Conservation (phyloP, 1,140 invertebrate species). For the Asbolus verrucosus region DNA sequence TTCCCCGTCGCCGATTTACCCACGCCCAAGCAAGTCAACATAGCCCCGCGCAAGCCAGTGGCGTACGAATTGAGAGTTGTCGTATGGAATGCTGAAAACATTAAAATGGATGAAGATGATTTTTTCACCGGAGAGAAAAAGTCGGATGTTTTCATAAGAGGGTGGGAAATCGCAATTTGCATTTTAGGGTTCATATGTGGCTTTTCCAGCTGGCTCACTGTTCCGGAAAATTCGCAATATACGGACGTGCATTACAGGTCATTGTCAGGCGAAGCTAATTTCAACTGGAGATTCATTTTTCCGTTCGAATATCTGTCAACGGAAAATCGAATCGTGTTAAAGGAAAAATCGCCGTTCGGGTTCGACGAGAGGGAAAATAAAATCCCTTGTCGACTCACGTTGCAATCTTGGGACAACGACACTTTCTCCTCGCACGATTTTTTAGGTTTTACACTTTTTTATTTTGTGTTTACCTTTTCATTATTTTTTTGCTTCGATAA, state of each 20-base stretch:
- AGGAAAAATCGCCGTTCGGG: conserved; percentile 71
- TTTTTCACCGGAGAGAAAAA: conserved; percentile 84
- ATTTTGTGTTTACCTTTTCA: too few relatives aligned
- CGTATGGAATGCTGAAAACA: conserved; percentile 84
- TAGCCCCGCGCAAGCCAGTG: conserved; percentile 79
- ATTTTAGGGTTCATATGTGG: conserved; percentile 25
- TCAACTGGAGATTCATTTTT: conserved; percentile 94
- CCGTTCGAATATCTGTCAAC: conserved; percentile 81
- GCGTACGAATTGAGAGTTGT: conserved; percentile 86
- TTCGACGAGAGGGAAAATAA: conserved; percentile 76
- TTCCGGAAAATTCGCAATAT: conserved; percentile 76
- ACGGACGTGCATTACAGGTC: conserved; percentile 89
- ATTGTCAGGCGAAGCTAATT: conserved; percentile 83
- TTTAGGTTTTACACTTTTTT: too few relatives aligned
- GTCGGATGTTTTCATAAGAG: conserved; percentile 89
- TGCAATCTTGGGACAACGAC: conserved; percentile 84
- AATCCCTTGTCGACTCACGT: conserved; percentile 72
- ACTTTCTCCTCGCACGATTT: conserved; percentile 83
- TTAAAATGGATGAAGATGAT: conserved; percentile 81
- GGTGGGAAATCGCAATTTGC: conserved; percentile 68
- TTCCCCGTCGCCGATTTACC: conserved; percentile 76
- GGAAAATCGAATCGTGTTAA: conserved; percentile 80
- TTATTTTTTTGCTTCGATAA: too few relatives aligned
- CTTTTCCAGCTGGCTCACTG: conserved; percentile 78
- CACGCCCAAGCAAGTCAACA: conserved; percentile 75